Evolutionary conservation across 1,140 invertebrate genomes (phyloP), one percentile per base, ranked within the genome.

Genomic region (Globodera ellingtonae): DNA sequence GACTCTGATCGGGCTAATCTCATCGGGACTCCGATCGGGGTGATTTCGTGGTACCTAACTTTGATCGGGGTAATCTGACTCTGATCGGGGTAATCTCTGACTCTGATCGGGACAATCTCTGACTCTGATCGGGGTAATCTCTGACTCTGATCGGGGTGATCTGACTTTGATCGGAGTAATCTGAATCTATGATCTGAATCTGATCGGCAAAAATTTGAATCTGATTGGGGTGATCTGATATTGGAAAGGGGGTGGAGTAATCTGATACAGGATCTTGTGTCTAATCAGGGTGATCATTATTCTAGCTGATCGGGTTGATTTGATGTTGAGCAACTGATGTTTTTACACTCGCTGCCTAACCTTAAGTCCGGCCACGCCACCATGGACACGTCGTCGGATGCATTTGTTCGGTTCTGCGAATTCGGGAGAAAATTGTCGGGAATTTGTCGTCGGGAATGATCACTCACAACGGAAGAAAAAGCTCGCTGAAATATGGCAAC

Each of bases 391-490:
- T 89, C 87, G 24, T 85, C 82, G 10, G 72, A 66, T 3, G 47
- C 72, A 75, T 81, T 84, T 18, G 82, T 76, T 13, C 83, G 80
- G 48, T 84, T 84, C 81, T 82, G 0, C 4, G 56, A 13, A 62
- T 62, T 5, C 24, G 72, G 8, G 2, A 7, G 59, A 15, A 7
- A 75, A 44, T 24, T 70, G 35, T 10, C 7, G 35, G 66, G 5
- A 35, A 62, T 18, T 18, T 62, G 67, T 18, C 24, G 35, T 18
- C 24, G 35, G 6, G 10, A 82, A 84, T 78, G 47, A 82, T 44
- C 56, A 62, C 86, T 85, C 48, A 86, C 86, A n/a, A 89, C 87
- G 24, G 84, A 81, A 9, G 87, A 84, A 80, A 89, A 89, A 3
- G 87, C 87, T 9, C 88, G 79, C 70, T 77, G 21, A 44, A 44